These are phyloP conservation scores for Linurgus olivaceus DNA, from an alignment of 2,797 vertebrate genomes.

Conservation along the genomic window DNA sequence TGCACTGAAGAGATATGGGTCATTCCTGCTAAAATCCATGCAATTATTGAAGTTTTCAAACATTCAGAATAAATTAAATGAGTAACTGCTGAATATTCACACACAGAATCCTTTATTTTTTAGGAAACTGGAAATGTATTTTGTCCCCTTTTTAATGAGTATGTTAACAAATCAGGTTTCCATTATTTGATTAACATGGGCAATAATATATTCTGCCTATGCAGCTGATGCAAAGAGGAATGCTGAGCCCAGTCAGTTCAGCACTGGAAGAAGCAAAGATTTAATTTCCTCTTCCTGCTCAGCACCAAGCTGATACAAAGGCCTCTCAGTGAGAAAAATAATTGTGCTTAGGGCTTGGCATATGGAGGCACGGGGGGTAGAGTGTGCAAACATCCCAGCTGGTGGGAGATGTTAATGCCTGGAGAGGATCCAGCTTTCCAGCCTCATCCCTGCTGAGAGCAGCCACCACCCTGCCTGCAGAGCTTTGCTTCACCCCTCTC, in stretches of 20 bases:
- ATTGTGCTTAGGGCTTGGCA: not conserved
- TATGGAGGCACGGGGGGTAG: not conserved
- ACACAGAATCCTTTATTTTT: not conserved
- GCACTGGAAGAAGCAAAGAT: not conserved
- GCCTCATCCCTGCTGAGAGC: not conserved
- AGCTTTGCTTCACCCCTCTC: not conserved
- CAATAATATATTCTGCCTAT: not conserved
- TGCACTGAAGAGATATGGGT: not conserved
- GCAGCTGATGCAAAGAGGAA: not conserved
- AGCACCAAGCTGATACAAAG: not conserved
- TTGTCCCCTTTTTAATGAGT: not conserved
- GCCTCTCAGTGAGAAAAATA: not conserved
- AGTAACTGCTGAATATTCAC: not conserved
- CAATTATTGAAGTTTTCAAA: not conserved
- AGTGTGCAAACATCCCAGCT: not conserved
- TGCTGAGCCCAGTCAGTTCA: not conserved
- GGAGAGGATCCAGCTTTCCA: not conserved
- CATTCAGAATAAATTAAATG: not conserved
- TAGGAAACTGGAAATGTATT: not conserved
- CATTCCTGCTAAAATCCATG: not conserved
- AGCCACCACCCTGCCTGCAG: not conserved
- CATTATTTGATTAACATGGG: not conserved
- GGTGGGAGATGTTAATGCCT: not conserved
- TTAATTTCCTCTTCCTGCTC: not conserved
- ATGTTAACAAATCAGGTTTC: not conserved